Evolutionary conservation across 2,797 vertebrate species (phyloP).

Genomic region (Melanotaenia parkinsoni): DNA sequence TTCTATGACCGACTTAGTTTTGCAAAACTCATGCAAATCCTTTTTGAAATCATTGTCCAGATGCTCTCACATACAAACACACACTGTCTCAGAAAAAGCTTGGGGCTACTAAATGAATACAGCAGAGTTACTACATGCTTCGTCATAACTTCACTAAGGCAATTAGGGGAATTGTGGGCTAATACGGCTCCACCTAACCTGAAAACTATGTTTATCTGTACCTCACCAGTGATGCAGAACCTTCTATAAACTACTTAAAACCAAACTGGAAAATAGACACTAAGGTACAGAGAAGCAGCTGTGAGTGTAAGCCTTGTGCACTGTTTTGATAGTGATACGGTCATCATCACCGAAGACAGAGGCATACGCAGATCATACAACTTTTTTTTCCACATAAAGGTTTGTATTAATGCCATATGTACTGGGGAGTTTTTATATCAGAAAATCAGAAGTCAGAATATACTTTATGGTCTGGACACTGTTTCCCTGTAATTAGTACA

Average conservation of each 20-base stretch:
- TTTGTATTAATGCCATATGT: not conserved
- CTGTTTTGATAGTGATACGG: not conserved
- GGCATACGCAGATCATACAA: not conserved
- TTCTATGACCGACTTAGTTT: constrained; percentile 26
- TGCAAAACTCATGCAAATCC: constrained; percentile 64
- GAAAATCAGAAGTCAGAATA: not conserved
- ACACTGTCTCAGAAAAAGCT: constrained; percentile 9
- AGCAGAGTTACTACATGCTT: constrained; percentile 26
- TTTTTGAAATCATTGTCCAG: constrained; percentile 3
- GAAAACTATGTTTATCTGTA: constrained; percentile 15
- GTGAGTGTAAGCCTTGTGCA: not conserved
- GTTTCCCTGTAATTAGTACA: not conserved
- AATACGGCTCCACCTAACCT: constrained; percentile 13
- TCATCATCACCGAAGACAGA: not conserved
- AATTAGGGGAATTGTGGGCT: not conserved
- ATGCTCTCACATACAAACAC: constrained; percentile 5
- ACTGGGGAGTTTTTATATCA: not conserved
- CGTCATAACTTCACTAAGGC: constrained; percentile 1
- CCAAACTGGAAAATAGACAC: constrained; percentile 1
- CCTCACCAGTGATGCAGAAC: constrained; percentile 18
- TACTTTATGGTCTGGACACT: not conserved
- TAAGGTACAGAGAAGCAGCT: no score
- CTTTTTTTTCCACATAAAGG: not conserved
- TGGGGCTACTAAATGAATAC: constrained; percentile 29
- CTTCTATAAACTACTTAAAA: constrained; percentile 20